Conservation (phyloP, 2,888 invertebrate genomes). For the Plebejus melissa region DNA sequence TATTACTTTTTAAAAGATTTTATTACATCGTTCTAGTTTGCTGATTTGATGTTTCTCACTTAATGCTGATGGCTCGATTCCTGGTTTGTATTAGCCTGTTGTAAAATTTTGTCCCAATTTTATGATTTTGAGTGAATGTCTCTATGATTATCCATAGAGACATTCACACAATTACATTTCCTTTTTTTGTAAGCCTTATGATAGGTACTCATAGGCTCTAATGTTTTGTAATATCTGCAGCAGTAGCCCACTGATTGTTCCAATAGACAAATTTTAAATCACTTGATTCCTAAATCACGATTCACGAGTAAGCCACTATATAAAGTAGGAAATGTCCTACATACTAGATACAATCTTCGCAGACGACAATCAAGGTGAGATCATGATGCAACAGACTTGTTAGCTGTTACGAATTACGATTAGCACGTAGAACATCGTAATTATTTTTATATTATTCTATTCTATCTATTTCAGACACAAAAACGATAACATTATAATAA, state of each 20-base stretch:
- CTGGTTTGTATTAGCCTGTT: not conserved
- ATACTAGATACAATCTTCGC: not conserved
- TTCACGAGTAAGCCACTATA: not conserved
- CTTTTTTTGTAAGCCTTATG: too few relatives aligned
- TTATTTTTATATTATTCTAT: not conserved
- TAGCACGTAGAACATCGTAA: not conserved
- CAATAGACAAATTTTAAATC: not conserved
- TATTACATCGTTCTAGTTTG: conserved; percentile 4
- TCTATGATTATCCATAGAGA: too few relatives aligned
- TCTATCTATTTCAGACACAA: not conserved
- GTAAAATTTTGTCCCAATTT: not conserved
- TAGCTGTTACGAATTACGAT: not conserved
- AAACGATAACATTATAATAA: not conserved
- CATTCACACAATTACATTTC: too few relatives aligned
- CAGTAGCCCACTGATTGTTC: not conserved
- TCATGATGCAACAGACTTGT: not conserved
- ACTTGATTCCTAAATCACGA: not conserved
- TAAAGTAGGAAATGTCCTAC: conserved; percentile 12
- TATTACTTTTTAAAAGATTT: conserved; percentile 15
- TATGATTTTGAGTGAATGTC: too few relatives aligned
- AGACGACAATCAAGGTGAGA: not conserved
- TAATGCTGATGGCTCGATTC: not conserved
- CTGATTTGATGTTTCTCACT: not conserved
- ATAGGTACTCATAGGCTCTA: not conserved
- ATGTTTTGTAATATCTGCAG: not conserved